These are phyloP conservation scores for Zootermopsis nevadensis DNA, from an alignment of 2,888 invertebrate species.

Conservation along the genomic window DNA sequence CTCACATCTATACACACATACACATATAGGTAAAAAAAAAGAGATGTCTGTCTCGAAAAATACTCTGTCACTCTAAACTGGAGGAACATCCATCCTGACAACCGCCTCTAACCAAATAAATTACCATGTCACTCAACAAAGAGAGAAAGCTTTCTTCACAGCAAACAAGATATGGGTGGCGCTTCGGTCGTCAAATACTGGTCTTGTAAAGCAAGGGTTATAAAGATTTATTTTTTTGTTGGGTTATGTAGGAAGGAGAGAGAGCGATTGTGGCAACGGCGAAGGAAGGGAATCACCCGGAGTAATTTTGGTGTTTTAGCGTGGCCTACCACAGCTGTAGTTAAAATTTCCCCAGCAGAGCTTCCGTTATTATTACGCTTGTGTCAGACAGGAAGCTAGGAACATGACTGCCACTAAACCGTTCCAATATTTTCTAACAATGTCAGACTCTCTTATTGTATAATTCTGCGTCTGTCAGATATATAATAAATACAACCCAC, in stretches of 20 bases:
- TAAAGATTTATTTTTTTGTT: neutral
- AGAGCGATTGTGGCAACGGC: neutral
- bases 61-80: constrained; percentile 43
- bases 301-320: constrained; percentile 4
- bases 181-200: neutral
- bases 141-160: constrained; percentile 6
- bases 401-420: no score
- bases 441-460: no score
- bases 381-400: no score
- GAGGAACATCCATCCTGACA: constrained; percentile 42
- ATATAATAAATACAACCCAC: no score
- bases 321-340: constrained; percentile 13
- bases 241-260: neutral
- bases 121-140: constrained; percentile 48
- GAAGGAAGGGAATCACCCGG: constrained; percentile 8
- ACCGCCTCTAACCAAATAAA: constrained; percentile 48
- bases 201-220: constrained; percentile 16
- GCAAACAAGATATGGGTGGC: constrained; percentile 19
- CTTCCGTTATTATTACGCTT: neutral
- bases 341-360: constrained; percentile 1
- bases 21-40: neutral
- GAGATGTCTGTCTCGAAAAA: constrained; percentile 30
- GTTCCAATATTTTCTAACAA: no score
- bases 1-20: constrained; percentile 26
- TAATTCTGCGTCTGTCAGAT: no score